phyloP scores from a whole-genome alignment of 2,113 vertebrate genomes.

The Thamnaconus septentrionalis region DNA sequence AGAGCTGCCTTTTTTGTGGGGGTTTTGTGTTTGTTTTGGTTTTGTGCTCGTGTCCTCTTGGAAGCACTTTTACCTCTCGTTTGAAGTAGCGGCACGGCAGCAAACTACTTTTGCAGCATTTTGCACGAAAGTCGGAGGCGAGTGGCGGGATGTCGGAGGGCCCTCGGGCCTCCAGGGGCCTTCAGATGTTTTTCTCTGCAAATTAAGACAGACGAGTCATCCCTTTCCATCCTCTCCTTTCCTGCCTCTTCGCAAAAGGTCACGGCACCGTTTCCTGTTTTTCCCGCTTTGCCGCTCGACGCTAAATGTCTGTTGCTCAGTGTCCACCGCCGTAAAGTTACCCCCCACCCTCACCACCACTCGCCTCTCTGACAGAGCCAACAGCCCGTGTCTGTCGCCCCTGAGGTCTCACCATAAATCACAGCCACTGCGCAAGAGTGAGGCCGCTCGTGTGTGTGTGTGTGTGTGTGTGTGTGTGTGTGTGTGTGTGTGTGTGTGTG shows the following conservation, averaged over 20 bases:
- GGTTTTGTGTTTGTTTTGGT: too few relatives aligned
- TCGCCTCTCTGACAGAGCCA: conserved; percentile 53
- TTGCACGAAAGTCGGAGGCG: too few relatives aligned
- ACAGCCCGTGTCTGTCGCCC: conserved; percentile 63
- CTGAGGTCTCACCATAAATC: conserved; percentile 63
- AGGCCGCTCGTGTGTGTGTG: conserved; percentile 10
- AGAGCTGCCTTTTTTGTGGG: too few relatives aligned
- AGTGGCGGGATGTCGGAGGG: too few relatives aligned
- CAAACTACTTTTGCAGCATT: too few relatives aligned
- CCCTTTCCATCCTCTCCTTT: not conserved
- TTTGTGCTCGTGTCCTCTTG: too few relatives aligned
- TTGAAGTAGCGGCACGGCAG: too few relatives aligned
- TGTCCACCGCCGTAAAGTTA: conserved; percentile 65
- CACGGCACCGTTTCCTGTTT: conserved; percentile 69
- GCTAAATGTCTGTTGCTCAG: conserved; percentile 61
- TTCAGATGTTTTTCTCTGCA: conserved; percentile 14
- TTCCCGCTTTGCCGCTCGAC: conserved; percentile 44
- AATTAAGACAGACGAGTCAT: conserved; percentile 37
- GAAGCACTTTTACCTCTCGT: too few relatives aligned
- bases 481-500: conserved; percentile 11
- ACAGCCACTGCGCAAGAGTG: conserved; percentile 27
- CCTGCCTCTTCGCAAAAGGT: conserved; percentile 45
- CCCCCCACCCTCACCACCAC: conserved; percentile 54
- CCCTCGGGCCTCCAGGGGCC: too few relatives aligned
- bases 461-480: conserved; percentile 29